Base-by-base conservation (phyloP, 2,888 invertebrate species). In the Notodonta ziczac region DNA sequence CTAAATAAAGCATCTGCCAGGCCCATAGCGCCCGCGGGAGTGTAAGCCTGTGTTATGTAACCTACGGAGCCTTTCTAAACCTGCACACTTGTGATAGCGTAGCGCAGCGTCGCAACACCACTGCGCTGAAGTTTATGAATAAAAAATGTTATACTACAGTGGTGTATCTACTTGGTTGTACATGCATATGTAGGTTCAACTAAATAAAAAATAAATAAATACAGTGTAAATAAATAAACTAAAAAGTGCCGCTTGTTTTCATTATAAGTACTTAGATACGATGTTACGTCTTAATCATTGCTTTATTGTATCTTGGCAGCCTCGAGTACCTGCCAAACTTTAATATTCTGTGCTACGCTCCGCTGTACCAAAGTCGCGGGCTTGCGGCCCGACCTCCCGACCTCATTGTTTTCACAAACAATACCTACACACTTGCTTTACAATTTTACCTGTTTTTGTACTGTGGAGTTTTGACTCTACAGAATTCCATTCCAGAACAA, bases 331-430 rank as follows among this genome's bases (percentile, higher is more conserved):
- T 35, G 6, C 6, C 7, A 3, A 35, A 1, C 35, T 35, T 35
- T 35, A 35, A 35, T 6, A 35, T 7, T 5, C 35, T 42, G 9
- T 10, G 4, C 42, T 42, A 10, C 10, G 9, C 8, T 16, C 5
- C 12, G 12, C 50, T 50, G 24, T 8, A 51, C 5, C 13, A 12
- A 24, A 24, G 32, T 5, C 35, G n/a, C 13, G 39, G 35, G 9
- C 53, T 35, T 53, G 4, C 55, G 7, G n/a, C 40, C 40, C 55
- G 55, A 40, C 55, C 55, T 55, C 40, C 14, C 55, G 40, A 55
- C 55, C 55, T 55, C 40, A 55, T 55, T 55, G 55, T 55, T 55
- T 55, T 55, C 14, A 55, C 39, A 14, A 55, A 55, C 55, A 55
- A 39, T 40, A 55, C 24, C 24, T 24, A 24, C 40, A 14, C 55